Evolutionary conservation across 1,140 invertebrate species (phyloP).

Genomic region (Drosophila bocqueti): DNA sequence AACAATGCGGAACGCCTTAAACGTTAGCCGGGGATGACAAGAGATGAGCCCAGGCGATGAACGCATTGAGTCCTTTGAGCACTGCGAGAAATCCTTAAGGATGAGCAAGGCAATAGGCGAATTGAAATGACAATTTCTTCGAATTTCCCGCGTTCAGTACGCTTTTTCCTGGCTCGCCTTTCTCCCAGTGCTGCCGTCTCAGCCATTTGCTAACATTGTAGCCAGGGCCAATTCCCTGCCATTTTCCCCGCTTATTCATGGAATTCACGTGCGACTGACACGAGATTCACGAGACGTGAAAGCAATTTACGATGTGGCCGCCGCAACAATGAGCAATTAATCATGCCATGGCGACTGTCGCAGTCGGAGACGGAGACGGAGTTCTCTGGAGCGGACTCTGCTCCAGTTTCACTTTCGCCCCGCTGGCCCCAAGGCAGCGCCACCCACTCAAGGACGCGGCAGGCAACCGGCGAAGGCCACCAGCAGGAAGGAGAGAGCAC

Average conservation of each 20-base stretch:
- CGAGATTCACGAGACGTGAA: constrained; percentile 61
- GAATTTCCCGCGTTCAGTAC: too few species aligned
- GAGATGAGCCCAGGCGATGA: constrained; percentile 34
- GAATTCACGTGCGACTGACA: constrained; percentile 60
- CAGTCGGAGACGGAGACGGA: constrained; percentile 13
- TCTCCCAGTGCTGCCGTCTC: constrained; percentile 2
- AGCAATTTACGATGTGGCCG: constrained; percentile 74
- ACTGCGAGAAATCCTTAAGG: not conserved
- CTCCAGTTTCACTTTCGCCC: constrained; percentile 40
- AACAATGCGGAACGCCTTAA: constrained; percentile 54
- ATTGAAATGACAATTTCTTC: not conserved
- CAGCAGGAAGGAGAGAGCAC: constrained; percentile 7
- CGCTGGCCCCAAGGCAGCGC: not conserved
- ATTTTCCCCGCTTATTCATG: constrained; percentile 46
- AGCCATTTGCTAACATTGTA: constrained; percentile 20
- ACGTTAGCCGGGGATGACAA: constrained; percentile 46
- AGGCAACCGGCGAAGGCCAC: constrained; percentile 20
- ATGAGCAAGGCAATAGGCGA: not conserved
- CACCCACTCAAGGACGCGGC: constrained; percentile 47
- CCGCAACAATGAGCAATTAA: constrained; percentile 79
- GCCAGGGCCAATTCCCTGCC: constrained; percentile 9
- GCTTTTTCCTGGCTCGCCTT: not conserved
- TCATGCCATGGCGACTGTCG: constrained; percentile 59
- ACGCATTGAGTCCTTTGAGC: not conserved
- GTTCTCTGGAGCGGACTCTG: constrained; percentile 27